These are phyloP conservation scores for Nymphalis c-album DNA, from an alignment of 2,888 invertebrate species.

Conservation along the genomic window DNA sequence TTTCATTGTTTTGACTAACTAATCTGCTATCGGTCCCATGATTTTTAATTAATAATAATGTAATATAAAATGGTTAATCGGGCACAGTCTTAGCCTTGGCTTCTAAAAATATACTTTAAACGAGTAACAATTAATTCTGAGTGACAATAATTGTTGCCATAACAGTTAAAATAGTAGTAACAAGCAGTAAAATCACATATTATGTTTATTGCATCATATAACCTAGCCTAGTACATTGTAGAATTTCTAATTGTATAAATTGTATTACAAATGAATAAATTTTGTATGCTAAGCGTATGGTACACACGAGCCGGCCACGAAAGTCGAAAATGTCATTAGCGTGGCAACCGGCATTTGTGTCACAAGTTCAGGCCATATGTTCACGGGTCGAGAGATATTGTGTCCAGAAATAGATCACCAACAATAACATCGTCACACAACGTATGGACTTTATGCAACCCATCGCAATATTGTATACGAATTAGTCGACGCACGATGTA, in stretches of 20 bases:
- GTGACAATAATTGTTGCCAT: too few relatives aligned
- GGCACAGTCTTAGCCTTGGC: too few relatives aligned
- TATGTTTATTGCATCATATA: too few relatives aligned
- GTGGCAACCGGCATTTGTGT: conserved; percentile 27
- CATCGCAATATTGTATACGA: not conserved
- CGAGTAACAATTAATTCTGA: too few relatives aligned
- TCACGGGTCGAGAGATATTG: conserved; percentile 30
- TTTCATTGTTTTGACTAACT: too few relatives aligned
- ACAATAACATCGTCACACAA: conserved; percentile 27
- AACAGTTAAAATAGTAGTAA: too few relatives aligned
- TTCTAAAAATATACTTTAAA: too few relatives aligned
- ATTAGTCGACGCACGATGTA: not conserved
- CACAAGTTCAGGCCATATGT: conserved; percentile 31
- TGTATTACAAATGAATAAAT: not conserved
- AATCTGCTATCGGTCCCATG: too few relatives aligned
- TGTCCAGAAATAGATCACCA: conserved; percentile 34
- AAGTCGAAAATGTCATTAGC: conserved; percentile 30
- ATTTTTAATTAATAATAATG: too few relatives aligned
- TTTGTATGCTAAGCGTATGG: not conserved
- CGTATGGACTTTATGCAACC: conserved; percentile 25
- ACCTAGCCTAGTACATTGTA: too few relatives aligned
- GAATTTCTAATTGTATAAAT: not conserved
- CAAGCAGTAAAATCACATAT: too few relatives aligned
- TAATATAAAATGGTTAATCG: too few relatives aligned
- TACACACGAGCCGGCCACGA: conserved; percentile 15